phyloP scores from a whole-genome alignment of 2,113 vertebrate genomes.

The Sander vitreus region DNA sequence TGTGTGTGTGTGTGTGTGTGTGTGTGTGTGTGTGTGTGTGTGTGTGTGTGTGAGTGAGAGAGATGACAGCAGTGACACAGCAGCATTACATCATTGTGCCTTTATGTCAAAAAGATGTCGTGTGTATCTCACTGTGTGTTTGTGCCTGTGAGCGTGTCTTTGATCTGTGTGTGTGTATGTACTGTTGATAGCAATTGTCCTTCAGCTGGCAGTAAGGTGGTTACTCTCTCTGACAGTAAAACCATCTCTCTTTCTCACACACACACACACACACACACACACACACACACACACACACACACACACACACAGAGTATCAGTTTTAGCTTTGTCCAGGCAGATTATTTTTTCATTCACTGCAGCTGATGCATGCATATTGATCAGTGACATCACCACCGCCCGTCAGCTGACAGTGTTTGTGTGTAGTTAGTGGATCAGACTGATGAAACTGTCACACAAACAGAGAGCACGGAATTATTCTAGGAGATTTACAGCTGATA shows the following conservation, averaged over 20 bases:
- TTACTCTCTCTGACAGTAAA: slow-evolving; percentile 29
- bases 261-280: background rate
- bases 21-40: background rate
- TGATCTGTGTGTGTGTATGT: background rate
- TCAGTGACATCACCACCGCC: slow-evolving; percentile 5
- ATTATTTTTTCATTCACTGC: too few species aligned
- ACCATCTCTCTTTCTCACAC: background rate
- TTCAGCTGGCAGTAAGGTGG: slow-evolving; percentile 25
- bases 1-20: slow-evolving; percentile 7
- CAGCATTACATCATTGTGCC: slow-evolving; percentile 31
- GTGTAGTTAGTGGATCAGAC: slow-evolving; percentile 5
- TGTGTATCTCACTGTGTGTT: background rate
- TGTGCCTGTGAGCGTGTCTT: background rate
- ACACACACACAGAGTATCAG: background rate
- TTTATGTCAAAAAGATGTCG: slow-evolving; percentile 8
- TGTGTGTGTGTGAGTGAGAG: slow-evolving; percentile 21
- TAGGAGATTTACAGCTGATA: background rate
- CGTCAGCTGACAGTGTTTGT: slow-evolving; percentile 15
- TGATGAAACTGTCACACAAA: slow-evolving; percentile 4
- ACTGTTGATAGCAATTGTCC: slow-evolving; percentile 1
- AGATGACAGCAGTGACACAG: slow-evolving; percentile 27
- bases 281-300: background rate
- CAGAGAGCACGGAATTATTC: background rate
- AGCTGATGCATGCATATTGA: slow-evolving; percentile 13
- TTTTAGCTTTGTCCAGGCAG: background rate